A percentile compares a stretch with the other conserved stretches of the same genome.
Conservation (phyloP, 2,113 vertebrate species). For the Clarias gariepinus region DNA sequence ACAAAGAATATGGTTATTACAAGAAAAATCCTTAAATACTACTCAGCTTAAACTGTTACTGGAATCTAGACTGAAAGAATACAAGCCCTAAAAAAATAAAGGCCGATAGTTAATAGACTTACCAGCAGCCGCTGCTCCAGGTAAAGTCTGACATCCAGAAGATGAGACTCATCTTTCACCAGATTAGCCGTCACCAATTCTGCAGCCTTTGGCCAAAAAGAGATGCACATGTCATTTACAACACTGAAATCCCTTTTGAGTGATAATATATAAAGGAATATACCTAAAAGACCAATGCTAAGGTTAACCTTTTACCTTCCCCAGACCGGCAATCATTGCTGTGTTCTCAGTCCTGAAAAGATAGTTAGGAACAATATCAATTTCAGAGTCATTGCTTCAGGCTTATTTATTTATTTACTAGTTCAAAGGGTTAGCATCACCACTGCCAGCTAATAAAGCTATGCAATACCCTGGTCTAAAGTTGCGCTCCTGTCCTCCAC, state of each 20-base stretch:
- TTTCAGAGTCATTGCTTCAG: conserved; percentile 21
- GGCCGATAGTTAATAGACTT: conserved; percentile 32
- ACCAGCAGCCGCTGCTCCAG: conserved; percentile 85
- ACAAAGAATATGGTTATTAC: background rate
- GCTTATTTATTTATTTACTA: conserved; percentile 19
- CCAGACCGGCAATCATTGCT: conserved; percentile 92
- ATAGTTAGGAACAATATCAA: conserved; percentile 28
- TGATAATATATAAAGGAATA: background rate
- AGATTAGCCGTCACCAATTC: conserved; percentile 85
- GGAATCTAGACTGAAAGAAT: background rate
- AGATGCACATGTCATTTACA: background rate
- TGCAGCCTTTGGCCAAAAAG: conserved; percentile 79
- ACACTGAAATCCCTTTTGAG: background rate
- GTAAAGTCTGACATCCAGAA: conserved; percentile 79
- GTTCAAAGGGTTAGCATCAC: conserved; percentile 15
- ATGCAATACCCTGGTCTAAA: conserved; percentile 88
- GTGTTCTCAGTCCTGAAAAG: conserved; percentile 92
- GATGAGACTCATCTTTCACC: conserved; percentile 78
- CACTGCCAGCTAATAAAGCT: conserved; percentile 20
- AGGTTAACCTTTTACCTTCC: conserved; percentile 77
- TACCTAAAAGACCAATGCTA: background rate
- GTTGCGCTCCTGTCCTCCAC: conserved; percentile 91
- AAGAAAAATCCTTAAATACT: background rate
- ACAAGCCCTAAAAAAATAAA: too few relatives aligned
- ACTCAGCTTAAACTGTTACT: background rate